These are phyloP conservation scores for Chrysina gloriosa DNA, from an alignment of 2,888 invertebrate species.

Conservation along the genomic window DNA sequence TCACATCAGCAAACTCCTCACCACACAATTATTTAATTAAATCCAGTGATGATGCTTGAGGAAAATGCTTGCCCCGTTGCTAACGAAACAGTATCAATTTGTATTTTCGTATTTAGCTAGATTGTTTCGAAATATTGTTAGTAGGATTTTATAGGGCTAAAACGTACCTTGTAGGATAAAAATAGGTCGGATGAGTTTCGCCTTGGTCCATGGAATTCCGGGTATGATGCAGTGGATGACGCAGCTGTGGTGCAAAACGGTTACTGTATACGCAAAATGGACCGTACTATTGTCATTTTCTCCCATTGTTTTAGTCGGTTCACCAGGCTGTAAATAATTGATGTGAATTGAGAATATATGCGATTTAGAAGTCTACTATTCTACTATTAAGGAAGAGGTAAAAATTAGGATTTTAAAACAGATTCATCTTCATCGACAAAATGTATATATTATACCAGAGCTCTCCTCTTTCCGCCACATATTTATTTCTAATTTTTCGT, in stretches of 20 bases:
- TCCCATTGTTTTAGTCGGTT: slow-evolving; percentile 65
- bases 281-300: slow-evolving; percentile 73
- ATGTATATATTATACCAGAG: too few relatives aligned
- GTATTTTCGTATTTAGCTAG: background rate
- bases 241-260: slow-evolving; percentile 84
- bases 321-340: slow-evolving; percentile 66
- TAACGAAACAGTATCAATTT: too few relatives aligned
- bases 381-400: slow-evolving; percentile 5
- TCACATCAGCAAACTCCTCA: too few relatives aligned
- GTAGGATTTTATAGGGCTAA: background rate
- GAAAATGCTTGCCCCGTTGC: too few relatives aligned
- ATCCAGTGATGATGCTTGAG: too few relatives aligned
- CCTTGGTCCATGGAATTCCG: slow-evolving; percentile 82
- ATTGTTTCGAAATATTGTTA: background rate
- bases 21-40: too few relatives aligned
- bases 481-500: too few relatives aligned
- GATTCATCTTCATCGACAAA: too few relatives aligned
- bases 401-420: too few relatives aligned
- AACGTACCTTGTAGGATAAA: slow-evolving; percentile 75
- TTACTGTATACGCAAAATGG: slow-evolving; percentile 87
- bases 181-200: slow-evolving; percentile 80
- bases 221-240: slow-evolving; percentile 86
- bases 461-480: too few relatives aligned
- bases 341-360: background rate
- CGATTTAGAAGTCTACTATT: slow-evolving; percentile 6